Evolutionary conservation across 1,140 invertebrate genomes (phyloP).

Genomic region (Macrosteles quadrilineatus): DNA sequence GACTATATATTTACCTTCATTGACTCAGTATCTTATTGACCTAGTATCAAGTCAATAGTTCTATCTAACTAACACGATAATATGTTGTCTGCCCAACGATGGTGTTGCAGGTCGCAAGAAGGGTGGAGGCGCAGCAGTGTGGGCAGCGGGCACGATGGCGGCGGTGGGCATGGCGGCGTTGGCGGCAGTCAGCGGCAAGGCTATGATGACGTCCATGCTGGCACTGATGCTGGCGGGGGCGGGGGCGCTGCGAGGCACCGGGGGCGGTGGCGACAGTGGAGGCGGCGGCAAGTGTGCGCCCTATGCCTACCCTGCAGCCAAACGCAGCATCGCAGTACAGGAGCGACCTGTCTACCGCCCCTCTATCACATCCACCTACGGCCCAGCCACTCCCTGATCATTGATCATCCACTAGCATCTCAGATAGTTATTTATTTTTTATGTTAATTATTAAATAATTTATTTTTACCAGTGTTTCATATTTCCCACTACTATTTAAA

Average conservation of each 20-base stretch:
- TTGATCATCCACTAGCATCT: too few species aligned
- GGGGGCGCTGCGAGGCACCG: conserved; percentile 66
- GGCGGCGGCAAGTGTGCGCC: conserved; percentile 17
- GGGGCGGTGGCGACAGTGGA: conserved; percentile 58
- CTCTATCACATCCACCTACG: conserved; percentile 1
- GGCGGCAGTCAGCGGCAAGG: conserved; percentile 76
- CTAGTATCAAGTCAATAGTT: too few species aligned
- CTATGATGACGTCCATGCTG: conserved; percentile 78
- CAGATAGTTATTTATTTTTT: too few species aligned
- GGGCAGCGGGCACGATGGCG: conserved; percentile 61
- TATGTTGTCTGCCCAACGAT: too few species aligned
- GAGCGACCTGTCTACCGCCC: conserved; percentile 6
- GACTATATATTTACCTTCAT: too few species aligned
- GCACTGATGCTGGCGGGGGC: conserved; percentile 74
- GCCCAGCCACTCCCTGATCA: background rate
- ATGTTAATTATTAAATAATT: too few species aligned
- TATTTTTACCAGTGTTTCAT: too few species aligned
- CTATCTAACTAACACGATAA: too few species aligned
- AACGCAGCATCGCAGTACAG: conserved; percentile 19
- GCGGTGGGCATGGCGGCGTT: conserved; percentile 71
- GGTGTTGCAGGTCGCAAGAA: conserved; percentile 25
- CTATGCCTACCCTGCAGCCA: conserved; percentile 55
- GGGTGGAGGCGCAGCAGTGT: conserved; percentile 15
- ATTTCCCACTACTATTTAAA: too few species aligned
- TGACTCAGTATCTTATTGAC: too few species aligned